Evolutionary conservation across 2,797 vertebrate genomes (phyloP), one percentile per base, ranked within the genome.

Genomic region (Mormyrops boulengeri): DNA sequence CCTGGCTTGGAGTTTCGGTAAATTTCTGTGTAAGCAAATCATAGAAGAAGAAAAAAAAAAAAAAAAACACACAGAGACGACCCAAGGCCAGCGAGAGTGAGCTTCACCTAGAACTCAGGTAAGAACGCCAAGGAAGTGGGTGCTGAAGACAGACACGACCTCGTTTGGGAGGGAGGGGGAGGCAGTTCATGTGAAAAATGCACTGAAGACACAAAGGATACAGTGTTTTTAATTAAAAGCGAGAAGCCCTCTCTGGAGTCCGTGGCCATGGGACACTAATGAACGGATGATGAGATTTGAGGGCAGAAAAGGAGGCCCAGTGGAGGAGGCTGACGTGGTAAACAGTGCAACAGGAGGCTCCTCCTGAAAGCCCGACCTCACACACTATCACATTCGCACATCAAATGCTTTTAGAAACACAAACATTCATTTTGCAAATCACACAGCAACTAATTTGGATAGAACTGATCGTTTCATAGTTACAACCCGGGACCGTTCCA

Each of bases 191-290:
- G 62, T 89, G 90, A 90, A 88, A 86, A 86, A 91, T 89, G 57
- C 86, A 77, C 89, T 60, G 44, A 4, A 89, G 86, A 89, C 89
- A 95, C 94, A 95, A 93, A 93, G 91, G 92, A 91, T 89, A 90
- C 92, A 90, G 85, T 93, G 94, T 93, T 91, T 88, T 92, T 92
- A 92, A 94, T 94, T 92, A 92, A 92, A 93, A 94, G 94, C 93
- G 94, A 94, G 93, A 92, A 91, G n/a, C 7, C 50, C 38, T 89
- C 91, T 90, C 88, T 30, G 91, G 92, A 92, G 92, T 90, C 91
- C 50, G 4, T 87, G 88, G 90, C 86, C 88, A 92, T 49, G 92
- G 85, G 90, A 69, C 88, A 88, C 77, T 26, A 88, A 92, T 91
- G 55, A 92, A 94, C 92, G 5, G 73, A 44, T 80, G 73, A 80